phyloP scores from a whole-genome alignment of 1,140 invertebrate genomes.

The Paramacrobiotus metropolitanus region DNA sequence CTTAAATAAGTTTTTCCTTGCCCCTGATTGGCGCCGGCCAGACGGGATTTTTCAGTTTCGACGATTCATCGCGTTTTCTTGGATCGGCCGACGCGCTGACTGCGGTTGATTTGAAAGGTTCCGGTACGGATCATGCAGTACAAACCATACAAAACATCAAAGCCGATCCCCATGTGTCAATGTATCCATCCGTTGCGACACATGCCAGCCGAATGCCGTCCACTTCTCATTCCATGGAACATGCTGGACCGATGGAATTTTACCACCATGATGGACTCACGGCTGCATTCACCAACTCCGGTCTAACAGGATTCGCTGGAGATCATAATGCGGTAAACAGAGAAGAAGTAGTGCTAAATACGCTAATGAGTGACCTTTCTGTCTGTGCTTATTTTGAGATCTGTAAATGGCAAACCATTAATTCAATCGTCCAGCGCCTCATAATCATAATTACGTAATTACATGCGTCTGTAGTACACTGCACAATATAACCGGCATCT shows the following conservation, averaged over 20 bases:
- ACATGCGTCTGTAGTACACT: not conserved
- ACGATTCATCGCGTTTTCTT: not conserved
- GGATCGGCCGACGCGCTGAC: not conserved
- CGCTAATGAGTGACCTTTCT: not conserved
- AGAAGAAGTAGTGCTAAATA: not conserved
- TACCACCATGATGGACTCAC: not conserved
- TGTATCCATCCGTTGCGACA: not conserved
- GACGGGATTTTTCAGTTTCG: not conserved
- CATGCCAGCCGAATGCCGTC: not conserved
- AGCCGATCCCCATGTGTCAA: not conserved
- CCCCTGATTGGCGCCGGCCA: too few relatives aligned
- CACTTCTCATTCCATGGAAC: not conserved
- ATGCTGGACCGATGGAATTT: not conserved
- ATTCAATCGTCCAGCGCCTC: not conserved
- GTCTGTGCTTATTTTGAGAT: not conserved
- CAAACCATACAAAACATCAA: conserved; percentile 1
- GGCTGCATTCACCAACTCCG: not conserved
- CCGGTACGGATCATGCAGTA: not conserved
- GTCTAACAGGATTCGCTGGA: not conserved
- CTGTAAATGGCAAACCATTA: too few relatives aligned
- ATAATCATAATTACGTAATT: not conserved
- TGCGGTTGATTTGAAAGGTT: not conserved
- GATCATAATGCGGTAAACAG: not conserved
- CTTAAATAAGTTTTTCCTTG: not conserved
- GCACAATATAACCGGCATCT: not conserved